Evolutionary conservation across 1,140 invertebrate species (phyloP).

Genomic region (Drosophila nikananu): DNA sequence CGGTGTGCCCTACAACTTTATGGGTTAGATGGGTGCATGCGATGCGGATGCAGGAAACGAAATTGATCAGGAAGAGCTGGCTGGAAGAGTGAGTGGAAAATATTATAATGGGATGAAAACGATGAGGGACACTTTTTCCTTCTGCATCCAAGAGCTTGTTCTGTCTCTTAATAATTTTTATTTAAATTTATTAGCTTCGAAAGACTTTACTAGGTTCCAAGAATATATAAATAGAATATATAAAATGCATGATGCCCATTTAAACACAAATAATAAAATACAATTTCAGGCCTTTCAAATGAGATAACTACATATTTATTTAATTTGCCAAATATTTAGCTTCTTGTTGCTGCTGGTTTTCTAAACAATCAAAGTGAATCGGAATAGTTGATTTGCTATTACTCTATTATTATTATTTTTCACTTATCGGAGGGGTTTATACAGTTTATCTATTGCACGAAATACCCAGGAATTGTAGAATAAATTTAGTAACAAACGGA

Average conservation of each 20-base stretch:
- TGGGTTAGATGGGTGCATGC: constrained; percentile 27
- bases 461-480: not conserved
- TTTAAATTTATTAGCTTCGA: not conserved
- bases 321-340: not conserved
- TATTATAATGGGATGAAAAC: constrained; percentile 37
- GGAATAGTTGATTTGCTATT: not conserved
- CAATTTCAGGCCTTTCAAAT: not conserved
- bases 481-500: constrained; percentile 22
- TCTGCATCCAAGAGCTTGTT: not conserved
- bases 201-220: not conserved
- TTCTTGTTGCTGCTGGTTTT: not conserved
- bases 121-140: constrained; percentile 2
- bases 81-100: constrained; percentile 17
- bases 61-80: constrained; percentile 30
- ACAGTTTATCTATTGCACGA: not conserved
- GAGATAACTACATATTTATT: not conserved
- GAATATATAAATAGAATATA: not conserved
- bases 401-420: not conserved
- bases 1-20: constrained; percentile 47
- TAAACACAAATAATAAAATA: not conserved
- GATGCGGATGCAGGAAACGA: constrained; percentile 35
- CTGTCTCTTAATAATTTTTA: not conserved
- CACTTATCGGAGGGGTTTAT: not conserved
- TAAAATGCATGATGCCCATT: not conserved
- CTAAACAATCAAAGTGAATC: constrained; percentile 1